Conservation (phyloP, 2,888 invertebrate genomes). For the Conomelus anceps region DNA sequence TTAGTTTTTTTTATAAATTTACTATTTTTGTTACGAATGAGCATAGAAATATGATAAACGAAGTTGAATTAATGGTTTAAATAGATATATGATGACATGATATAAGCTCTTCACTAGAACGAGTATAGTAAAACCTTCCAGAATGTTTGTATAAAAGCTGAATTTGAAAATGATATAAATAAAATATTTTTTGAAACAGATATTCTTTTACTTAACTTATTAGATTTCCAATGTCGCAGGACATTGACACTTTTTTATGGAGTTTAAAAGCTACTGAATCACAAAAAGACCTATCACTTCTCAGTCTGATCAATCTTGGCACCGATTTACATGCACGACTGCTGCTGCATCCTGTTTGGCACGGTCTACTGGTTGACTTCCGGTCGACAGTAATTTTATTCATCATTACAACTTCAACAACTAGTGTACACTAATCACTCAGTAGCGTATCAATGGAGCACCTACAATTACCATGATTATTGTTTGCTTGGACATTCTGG, state of each 20-base stretch:
- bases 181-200: background rate
- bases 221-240: background rate
- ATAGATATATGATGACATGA: no score
- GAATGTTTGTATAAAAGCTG: no score
- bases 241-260: background rate
- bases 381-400: background rate
- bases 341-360: background rate
- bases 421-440: background rate
- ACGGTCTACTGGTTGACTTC: background rate
- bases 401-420: background rate
- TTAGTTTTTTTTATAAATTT: no score
- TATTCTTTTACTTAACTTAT: background rate
- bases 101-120: no score
- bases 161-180: no score
- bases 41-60: no score
- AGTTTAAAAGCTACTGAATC: background rate
- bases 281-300: background rate
- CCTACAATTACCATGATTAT: background rate
- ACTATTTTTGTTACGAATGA: no score
- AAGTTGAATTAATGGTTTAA: no score
- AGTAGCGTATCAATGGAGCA: background rate
- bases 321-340: background rate
- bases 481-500: background rate
- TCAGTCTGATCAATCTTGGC: background rate
- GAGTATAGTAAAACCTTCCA: no score